Percentiles rank a stretch among this genome's conserved stretches.
These are phyloP conservation scores for Todiramphus saurophagus DNA, from an alignment of 2,113 vertebrate genomes.

Conservation along the genomic window DNA sequence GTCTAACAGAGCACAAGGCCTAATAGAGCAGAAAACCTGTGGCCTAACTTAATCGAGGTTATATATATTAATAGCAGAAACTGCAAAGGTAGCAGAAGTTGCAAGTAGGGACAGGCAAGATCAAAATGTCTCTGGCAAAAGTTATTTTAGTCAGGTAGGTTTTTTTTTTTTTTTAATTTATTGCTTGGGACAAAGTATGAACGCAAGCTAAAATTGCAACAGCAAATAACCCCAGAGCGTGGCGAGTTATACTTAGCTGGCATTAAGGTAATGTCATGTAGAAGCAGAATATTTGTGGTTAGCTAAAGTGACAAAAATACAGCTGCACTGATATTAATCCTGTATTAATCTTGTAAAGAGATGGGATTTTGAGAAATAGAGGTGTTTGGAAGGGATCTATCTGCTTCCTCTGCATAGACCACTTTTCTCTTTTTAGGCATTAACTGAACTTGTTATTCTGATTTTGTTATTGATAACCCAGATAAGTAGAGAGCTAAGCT, in stretches of 20 bases:
- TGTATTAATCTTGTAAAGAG: conserved; percentile 65
- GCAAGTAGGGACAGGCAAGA: conserved; percentile 9
- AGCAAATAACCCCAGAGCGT: conserved; percentile 59
- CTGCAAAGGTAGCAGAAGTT: conserved; percentile 25
- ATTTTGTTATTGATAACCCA: conserved; percentile 6
- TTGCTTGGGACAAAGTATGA: conserved; percentile 60
- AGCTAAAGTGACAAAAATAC: conserved; percentile 66
- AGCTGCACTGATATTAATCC: conserved; percentile 66
- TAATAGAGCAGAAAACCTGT: neutral
- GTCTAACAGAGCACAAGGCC: neutral
- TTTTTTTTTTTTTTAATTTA: conserved; percentile 18
- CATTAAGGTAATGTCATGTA: conserved; percentile 71
- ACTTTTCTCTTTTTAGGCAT: conserved; percentile 24
- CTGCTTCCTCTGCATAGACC: conserved; percentile 49
- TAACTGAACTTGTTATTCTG: conserved; percentile 40
- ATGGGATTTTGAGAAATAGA: conserved; percentile 64
- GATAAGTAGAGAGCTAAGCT: neutral
- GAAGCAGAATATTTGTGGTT: conserved; percentile 65
- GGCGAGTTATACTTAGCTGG: conserved; percentile 60
- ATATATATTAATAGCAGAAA: conserved; percentile 24
- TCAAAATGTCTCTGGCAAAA: conserved; percentile 41
- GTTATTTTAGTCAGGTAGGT: conserved; percentile 44
- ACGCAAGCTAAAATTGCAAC: conserved; percentile 63
- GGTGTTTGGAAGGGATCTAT: conserved; percentile 37
- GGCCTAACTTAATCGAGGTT: conserved; percentile 17